Evolutionary conservation across 2,888 invertebrate species (phyloP), one percentile per base, ranked within the genome.

Genomic region (Myopa tessellatipennis): DNA sequence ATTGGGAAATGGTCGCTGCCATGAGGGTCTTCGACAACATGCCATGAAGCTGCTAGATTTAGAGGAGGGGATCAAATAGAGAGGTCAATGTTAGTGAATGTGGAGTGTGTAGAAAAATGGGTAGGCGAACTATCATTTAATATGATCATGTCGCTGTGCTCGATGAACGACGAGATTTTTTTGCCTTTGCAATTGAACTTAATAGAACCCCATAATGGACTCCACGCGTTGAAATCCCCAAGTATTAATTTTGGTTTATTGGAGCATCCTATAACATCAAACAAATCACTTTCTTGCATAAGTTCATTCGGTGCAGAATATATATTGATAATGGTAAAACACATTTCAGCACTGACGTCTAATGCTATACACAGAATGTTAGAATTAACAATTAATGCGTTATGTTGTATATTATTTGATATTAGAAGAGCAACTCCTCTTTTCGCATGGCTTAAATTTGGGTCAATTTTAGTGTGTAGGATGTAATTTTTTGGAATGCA

Each of bases 151-250:
- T 75, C n/a, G 26, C 8, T 52, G n/a, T 68, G 16, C 16, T 34
- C 38, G 14, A 75, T 52, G 16, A 74, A 65, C 4, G 34, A 40
- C 18, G 7, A 7, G 2, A 74, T 14, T 18, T 7, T 65, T 63
- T 4, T n/a, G 18, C 67, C 68, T 67, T 55, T 75, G 50, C 12
- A 58, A 26, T 75, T 75, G 14, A 6, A n/a, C 8, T 34, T 36
- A 7, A 18, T 0, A 6, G 68, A 68, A 4, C 75, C 75, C 68
- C 68, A 75, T 1, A 75, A 34, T 14, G 67, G 67, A 36, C 38
- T 75, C 55, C 55, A 45, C 4, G 74, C 63, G 36, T 75, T 75
- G 68, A 68, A 67, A 18, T 75, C 75, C 3, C 75, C 75, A 12
- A 67, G 58, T 34, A 74, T 12, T 18, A 76, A 0, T 58, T 52